Conservation (phyloP, 2,113 vertebrate species). For the Ibidorhyncha struthersii region DNA sequence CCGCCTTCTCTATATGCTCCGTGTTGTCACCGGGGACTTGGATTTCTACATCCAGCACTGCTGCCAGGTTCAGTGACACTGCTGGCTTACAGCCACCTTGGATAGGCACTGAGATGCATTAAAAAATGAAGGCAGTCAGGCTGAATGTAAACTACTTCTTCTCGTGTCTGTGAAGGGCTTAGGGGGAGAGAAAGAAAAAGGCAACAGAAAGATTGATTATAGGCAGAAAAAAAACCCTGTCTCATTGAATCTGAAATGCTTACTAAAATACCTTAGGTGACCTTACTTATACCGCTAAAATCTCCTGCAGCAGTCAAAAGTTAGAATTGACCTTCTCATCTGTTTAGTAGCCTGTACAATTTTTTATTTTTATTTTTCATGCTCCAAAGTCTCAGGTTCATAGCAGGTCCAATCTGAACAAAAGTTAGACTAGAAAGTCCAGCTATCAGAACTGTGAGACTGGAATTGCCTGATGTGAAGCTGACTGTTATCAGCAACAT, state of each 20-base stretch:
- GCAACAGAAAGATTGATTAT: neutral
- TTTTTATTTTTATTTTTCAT: neutral
- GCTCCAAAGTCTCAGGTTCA: neutral
- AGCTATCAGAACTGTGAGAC: neutral
- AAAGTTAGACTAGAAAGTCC: neutral
- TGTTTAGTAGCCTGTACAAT: neutral
- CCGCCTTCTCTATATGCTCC: neutral
- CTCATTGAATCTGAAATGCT: neutral
- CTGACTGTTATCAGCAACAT: neutral
- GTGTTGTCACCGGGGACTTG: neutral
- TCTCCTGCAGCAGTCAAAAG: neutral
- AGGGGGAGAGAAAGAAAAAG: neutral
- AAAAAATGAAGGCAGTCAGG: neutral
- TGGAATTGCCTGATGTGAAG: neutral
- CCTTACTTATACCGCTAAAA: neutral
- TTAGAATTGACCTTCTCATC: neutral
- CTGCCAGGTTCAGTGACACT: neutral
- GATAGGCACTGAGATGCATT: neutral
- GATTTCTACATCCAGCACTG: neutral
- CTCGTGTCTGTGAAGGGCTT: neutral
- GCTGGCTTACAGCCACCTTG: neutral
- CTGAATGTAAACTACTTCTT: neutral
- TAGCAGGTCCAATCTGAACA: neutral
- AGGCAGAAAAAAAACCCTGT: neutral
- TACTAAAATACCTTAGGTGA: neutral